Evolutionary conservation across 2,113 vertebrate genomes (phyloP).

Genomic region (human): DNA sequence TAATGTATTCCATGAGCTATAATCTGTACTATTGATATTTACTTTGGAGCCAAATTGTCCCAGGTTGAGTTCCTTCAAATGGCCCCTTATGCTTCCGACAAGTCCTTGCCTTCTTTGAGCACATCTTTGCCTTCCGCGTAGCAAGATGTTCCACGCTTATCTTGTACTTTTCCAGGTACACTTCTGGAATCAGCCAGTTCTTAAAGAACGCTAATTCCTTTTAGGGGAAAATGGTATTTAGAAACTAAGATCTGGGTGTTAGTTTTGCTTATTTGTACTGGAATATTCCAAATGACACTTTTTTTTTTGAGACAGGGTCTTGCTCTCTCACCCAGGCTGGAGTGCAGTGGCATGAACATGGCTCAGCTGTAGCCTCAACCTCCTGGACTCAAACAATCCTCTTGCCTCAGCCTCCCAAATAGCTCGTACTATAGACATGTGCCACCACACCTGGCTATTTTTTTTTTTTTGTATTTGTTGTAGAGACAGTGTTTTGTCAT

Average conservation of each 20-base stretch:
- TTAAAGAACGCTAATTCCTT: not conserved
- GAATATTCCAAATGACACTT: not conserved
- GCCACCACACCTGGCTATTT: no score
- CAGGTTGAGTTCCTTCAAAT: not conserved
- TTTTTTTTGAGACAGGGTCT: no score
- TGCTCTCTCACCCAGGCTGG: no score
- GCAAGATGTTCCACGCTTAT: not conserved
- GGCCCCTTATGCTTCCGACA: not conserved
- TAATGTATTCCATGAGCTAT: not conserved
- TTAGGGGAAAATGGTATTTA: not conserved
- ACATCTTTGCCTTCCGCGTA: not conserved
- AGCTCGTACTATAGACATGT: no score
- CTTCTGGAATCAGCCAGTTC: not conserved
- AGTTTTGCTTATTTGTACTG: not conserved
- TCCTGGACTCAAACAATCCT: no score
- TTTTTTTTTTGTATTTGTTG: no score
- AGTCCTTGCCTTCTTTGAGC: not conserved
- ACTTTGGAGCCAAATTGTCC: not conserved
- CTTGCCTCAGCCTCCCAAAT: no score
- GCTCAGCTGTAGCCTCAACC: no score
- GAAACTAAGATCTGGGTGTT: not conserved
- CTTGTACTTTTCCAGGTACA: not conserved
- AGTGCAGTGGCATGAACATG: no score
- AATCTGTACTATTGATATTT: not conserved
- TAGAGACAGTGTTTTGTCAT: no score